Evolutionary conservation across 2,888 invertebrate species (phyloP).

Genomic region (Desoria tigrina): DNA sequence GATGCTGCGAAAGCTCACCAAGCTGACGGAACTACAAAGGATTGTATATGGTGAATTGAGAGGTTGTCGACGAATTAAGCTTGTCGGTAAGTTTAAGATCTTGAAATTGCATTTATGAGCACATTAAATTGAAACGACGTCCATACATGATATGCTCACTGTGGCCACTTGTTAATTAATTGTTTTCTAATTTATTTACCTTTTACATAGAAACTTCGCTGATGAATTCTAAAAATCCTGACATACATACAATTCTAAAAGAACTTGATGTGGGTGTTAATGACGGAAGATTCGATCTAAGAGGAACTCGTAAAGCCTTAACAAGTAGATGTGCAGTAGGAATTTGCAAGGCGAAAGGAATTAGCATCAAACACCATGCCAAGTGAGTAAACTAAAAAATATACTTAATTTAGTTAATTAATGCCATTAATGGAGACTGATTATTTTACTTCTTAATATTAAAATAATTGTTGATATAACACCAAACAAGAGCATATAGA

Average conservation of each 20-base stretch:
- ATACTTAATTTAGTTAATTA: neutral
- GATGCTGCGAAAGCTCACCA: constrained; percentile 60
- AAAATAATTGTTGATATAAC: no score
- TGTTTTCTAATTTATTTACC: no score
- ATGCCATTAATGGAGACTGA: neutral
- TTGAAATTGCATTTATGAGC: no score
- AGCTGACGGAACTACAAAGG: constrained; percentile 86
- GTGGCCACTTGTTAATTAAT: no score
- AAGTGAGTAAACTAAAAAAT: constrained; percentile 49
- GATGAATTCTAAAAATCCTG: constrained; percentile 66
- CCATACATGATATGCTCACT: no score
- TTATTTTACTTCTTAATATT: no score
- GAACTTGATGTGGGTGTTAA: constrained; percentile 66
- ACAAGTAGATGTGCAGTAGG: constrained; percentile 67
- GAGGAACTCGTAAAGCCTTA: constrained; percentile 54
- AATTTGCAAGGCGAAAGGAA: constrained; percentile 73
- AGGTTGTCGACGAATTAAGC: constrained; percentile 71
- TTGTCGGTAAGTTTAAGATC: constrained; percentile 60
- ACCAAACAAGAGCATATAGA: no score
- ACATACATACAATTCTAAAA: constrained; percentile 68
- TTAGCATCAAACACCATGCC: constrained; percentile 75
- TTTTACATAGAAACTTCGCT: constrained; percentile 68
- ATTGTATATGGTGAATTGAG: constrained; percentile 80
- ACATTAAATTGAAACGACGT: no score
- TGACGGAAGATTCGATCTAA: constrained; percentile 58